Conservation (phyloP, 2,888 invertebrate species). For the Argyra leucocephala region DNA sequence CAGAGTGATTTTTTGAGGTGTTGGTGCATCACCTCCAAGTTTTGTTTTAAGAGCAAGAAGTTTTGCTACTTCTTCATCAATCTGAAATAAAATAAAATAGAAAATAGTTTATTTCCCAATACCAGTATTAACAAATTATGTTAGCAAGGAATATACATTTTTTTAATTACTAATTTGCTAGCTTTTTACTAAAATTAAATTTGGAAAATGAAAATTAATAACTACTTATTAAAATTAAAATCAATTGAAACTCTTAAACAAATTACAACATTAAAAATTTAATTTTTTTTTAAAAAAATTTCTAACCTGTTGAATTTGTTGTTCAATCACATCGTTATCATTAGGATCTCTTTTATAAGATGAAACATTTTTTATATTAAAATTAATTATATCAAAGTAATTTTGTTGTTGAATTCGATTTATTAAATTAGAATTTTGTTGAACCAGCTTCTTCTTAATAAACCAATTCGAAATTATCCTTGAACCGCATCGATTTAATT, state of each 20-base stretch:
- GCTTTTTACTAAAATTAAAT: background rate
- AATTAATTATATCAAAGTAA: too few relatives aligned
- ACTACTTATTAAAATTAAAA: background rate
- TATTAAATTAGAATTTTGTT: background rate
- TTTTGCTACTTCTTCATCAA: slow-evolving; percentile 75
- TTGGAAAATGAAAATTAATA: background rate
- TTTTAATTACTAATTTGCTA: background rate
- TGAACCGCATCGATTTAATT: slow-evolving; percentile 16
- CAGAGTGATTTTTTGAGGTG: slow-evolving; percentile 68
- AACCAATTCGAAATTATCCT: background rate
- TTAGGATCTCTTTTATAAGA: slow-evolving; percentile 1
- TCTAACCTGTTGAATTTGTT: slow-evolving; percentile 41
- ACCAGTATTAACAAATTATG: background rate
- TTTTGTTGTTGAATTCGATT: background rate
- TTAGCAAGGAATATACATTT: background rate
- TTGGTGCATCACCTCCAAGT: slow-evolving; percentile 51
- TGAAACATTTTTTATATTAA: background rate
- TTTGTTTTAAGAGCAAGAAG: slow-evolving; percentile 71
- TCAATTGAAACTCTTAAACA: background rate
- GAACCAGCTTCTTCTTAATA: background rate
- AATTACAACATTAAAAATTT: background rate
- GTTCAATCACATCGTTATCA: slow-evolving; percentile 31
- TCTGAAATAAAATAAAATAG: slow-evolving; percentile 47
- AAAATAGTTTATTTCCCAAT: slow-evolving; percentile 15
- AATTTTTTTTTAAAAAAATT: slow-evolving; percentile 27